Percentiles rank a stretch among this genome's conserved stretches.
These are phyloP conservation scores for Schizothorax lantsangensis DNA, from an alignment of 2,797 vertebrate genomes.

Conservation along the genomic window DNA sequence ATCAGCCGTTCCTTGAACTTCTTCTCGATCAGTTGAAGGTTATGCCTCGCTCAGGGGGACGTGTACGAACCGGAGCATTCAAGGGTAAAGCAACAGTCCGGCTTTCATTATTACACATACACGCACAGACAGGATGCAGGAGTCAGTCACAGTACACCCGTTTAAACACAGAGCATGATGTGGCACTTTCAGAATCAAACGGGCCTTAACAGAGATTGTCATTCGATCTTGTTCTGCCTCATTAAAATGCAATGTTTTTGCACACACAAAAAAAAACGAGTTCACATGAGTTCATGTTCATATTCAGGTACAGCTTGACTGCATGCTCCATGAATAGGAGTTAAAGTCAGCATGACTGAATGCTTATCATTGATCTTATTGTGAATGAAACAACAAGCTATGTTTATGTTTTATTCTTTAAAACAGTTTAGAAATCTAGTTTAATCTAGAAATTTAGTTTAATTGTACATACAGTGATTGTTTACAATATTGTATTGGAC, in stretches of 20 bases:
- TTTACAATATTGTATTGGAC: not conserved
- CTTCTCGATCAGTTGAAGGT: slow-evolving; percentile 57
- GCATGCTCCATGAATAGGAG: not conserved
- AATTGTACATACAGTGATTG: not conserved
- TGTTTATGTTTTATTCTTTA: not conserved
- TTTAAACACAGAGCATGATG: slow-evolving; percentile 43
- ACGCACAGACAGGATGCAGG: slow-evolving; percentile 48
- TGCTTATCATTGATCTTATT: not conserved
- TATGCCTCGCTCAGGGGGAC: slow-evolving; percentile 49
- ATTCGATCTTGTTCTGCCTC: not conserved
- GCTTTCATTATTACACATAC: slow-evolving; percentile 32
- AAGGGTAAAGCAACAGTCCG: slow-evolving; percentile 50
- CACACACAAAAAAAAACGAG: not conserved
- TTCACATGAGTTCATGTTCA: not conserved
- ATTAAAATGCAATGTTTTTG: slow-evolving; percentile 20
- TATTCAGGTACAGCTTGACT: slow-evolving; percentile 3
- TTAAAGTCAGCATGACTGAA: not conserved
- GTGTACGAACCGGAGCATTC: slow-evolving; percentile 37
- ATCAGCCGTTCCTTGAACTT: slow-evolving; percentile 45
- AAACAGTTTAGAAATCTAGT: not conserved
- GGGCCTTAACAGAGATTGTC: slow-evolving; percentile 11
- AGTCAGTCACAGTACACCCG: slow-evolving; percentile 47
- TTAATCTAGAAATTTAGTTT: not conserved
- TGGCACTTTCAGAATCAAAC: slow-evolving; percentile 43
- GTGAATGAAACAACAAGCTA: not conserved